These are phyloP conservation scores for Eira barbara DNA, from an alignment of 2,113 vertebrate genomes.

Conservation along the genomic window DNA sequence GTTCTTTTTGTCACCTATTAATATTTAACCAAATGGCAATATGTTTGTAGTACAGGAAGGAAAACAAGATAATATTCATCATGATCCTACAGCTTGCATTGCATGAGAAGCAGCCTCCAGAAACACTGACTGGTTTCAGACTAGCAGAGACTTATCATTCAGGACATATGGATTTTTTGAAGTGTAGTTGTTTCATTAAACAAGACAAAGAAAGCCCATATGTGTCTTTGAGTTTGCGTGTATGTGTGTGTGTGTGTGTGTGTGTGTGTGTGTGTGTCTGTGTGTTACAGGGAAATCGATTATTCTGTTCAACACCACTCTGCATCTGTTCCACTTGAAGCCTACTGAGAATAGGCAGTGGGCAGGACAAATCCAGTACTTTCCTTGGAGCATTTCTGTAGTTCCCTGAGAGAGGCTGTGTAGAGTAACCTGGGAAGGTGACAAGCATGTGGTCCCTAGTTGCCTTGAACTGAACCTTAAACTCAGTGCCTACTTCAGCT, in stretches of 20 bases:
- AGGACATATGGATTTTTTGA: not conserved
- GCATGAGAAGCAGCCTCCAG: not conserved
- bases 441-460: not conserved
- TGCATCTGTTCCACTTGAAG: not conserved
- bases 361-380: not conserved
- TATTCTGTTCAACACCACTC: not conserved
- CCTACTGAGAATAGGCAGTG: not conserved
- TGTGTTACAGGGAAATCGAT: conserved; percentile 4
- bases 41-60: not conserved
- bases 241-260: not conserved
- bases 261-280: not conserved
- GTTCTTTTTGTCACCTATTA: conserved; percentile 30
- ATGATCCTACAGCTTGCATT: not conserved
- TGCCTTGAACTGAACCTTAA: not conserved
- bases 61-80: not conserved
- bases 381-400: not conserved
- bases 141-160: not conserved
- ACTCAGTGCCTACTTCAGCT: not conserved
- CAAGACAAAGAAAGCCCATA: not conserved
- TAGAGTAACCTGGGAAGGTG: not conserved
- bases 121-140: not conserved
- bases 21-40: conserved; percentile 28
- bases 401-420: not conserved
- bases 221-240: not conserved
- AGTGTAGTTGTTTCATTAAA: not conserved